phyloP scores from a whole-genome alignment of 2,113 vertebrate genomes.

The Oxyura jamaicensis region DNA sequence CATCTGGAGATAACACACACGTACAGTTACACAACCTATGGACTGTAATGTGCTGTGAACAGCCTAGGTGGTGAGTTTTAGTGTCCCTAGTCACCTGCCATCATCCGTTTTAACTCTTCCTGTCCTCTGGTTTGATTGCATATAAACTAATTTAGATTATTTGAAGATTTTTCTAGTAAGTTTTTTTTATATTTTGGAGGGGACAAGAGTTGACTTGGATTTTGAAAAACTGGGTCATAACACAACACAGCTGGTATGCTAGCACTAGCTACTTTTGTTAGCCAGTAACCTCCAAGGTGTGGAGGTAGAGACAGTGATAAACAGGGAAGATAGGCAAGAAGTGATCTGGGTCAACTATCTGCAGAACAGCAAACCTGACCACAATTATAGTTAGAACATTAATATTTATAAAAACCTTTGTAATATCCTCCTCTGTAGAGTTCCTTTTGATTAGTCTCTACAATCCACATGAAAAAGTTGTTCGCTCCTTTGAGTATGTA shows the following conservation, averaged over 20 bases:
- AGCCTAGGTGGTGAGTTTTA: rapidly evolving
- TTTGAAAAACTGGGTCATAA: not conserved
- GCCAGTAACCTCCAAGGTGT: rapidly evolving
- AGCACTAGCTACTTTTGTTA: too few relatives aligned
- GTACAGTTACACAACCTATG: not conserved
- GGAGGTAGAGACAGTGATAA: not conserved
- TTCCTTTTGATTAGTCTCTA: not conserved
- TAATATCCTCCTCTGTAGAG: not conserved
- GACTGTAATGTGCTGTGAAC: not conserved
- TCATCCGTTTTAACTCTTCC: not conserved
- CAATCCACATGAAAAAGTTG: not conserved
- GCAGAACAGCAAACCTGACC: not conserved
- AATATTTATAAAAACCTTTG: not conserved
- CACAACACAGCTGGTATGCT: not conserved
- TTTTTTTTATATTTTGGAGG: rapidly evolving
- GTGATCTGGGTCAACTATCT: not conserved
- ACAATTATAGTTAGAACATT: not conserved
- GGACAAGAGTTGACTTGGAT: not conserved
- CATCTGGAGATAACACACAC: conserved; percentile 72
- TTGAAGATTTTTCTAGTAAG: not conserved
- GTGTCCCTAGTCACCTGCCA: not conserved
- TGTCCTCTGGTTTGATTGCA: not conserved
- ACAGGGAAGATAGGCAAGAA: not conserved
- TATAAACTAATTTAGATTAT: rapidly evolving
- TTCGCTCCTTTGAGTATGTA: not conserved